Evolutionary conservation across 2,113 vertebrate genomes (phyloP).

Genomic region (Lepus americanus): DNA sequence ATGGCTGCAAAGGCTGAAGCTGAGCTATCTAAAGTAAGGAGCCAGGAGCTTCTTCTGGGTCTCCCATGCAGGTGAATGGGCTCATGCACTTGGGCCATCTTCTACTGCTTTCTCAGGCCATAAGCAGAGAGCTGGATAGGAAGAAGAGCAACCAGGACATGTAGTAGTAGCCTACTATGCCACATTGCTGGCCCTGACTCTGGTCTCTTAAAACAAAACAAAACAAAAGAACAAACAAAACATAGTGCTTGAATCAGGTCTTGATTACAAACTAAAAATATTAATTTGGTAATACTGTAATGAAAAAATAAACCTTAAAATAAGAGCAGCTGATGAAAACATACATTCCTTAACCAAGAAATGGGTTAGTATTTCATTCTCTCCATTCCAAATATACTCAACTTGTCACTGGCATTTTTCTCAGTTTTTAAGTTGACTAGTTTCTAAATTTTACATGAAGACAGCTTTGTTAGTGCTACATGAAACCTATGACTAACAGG

Average conservation of each 20-base stretch:
- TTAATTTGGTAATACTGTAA: constrained; percentile 12
- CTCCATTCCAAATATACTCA: constrained; percentile 46
- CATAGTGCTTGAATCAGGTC: neutral
- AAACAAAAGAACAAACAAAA: neutral
- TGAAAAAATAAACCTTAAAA: constrained; percentile 43
- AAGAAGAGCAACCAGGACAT: no score
- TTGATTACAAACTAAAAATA: constrained; percentile 50
- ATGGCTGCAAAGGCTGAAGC: no score
- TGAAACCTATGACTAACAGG: constrained; percentile 66
- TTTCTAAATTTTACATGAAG: constrained; percentile 66
- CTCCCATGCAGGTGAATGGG: no score
- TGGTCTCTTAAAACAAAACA: no score
- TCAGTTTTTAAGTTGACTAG: constrained; percentile 40
- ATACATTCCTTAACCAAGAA: neutral
- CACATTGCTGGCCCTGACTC: no score
- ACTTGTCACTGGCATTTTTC: constrained; percentile 51
- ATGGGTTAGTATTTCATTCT: constrained; percentile 21
- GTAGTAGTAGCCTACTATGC: no score
- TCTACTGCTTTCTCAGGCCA: no score
- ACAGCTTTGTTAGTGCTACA: constrained; percentile 51
- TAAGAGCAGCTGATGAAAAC: constrained; percentile 30
- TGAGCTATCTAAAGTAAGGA: no score
- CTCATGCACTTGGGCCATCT: no score
- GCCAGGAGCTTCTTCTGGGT: no score
- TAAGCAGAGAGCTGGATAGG: no score